phyloP scores from a whole-genome alignment of 2,797 vertebrate species.

The Prunella strophiata region DNA sequence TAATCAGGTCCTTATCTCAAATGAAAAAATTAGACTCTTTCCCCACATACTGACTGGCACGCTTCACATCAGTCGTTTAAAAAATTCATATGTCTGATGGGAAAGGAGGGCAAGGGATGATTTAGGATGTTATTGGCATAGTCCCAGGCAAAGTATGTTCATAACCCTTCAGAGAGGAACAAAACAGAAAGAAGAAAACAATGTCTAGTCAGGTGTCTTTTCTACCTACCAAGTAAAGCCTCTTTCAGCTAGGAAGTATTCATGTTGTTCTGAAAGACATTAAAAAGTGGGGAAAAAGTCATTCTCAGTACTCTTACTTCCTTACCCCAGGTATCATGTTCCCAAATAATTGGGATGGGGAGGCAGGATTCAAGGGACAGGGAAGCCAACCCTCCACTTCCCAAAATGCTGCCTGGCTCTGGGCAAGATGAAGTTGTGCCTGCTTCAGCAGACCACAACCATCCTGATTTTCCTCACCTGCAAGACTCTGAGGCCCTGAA shows the following conservation, averaged over 20 bases:
- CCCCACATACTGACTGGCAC: neutral
- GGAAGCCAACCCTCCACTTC: fast-evolving
- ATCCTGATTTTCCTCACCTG: neutral
- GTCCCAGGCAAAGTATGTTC: neutral
- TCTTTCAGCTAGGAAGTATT: neutral
- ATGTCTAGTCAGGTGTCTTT: neutral
- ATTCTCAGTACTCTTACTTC: neutral
- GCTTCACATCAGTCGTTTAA: neutral
- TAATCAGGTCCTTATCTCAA: neutral
- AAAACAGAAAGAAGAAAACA: neutral
- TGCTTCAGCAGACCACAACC: neutral
- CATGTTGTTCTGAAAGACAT: neutral
- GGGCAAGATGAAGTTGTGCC: fast-evolving
- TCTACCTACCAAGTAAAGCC: neutral
- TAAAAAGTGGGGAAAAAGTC: neutral
- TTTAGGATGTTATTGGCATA: neutral
- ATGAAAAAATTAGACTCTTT: neutral
- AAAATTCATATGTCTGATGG: neutral
- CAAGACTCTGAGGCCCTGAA: neutral
- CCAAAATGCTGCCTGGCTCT: neutral
- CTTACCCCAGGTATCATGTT: neutral
- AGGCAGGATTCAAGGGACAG: neutral
- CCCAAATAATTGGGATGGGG: neutral
- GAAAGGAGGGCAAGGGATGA: neutral
- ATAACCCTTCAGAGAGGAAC: neutral